Conservation (phyloP, 2,888 invertebrate genomes). For the Andrena camellia region DNA sequence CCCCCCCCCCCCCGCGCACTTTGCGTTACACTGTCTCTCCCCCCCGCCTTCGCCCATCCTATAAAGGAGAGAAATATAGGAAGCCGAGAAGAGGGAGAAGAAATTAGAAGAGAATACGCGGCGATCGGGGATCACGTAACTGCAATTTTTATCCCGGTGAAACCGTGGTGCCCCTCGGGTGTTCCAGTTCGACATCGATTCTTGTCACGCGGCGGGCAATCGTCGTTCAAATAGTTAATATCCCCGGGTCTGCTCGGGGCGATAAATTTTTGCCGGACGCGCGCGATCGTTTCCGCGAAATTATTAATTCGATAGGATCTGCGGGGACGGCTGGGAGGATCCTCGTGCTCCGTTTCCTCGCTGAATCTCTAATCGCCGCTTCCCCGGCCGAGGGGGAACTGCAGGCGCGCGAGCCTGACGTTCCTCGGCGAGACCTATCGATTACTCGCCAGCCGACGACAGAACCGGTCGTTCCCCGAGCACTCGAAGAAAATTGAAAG, state of each 20-base stretch:
- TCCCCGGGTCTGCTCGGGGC: constrained; percentile 6
- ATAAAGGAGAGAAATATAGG: no score
- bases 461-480: not conserved
- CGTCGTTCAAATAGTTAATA: constrained; percentile 40
- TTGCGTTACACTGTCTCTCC: no score
- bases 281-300: constrained; percentile 6
- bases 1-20: no score
- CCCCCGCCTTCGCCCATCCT: no score
- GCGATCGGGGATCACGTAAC: constrained; percentile 27
- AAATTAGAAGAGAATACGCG: constrained; percentile 17
- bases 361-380: constrained; percentile 9
- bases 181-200: constrained; percentile 33
- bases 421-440: constrained; percentile 1
- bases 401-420: not conserved
- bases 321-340: not conserved
- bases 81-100: not conserved
- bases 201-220: constrained; percentile 28
- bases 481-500: not conserved
- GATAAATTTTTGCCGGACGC: constrained; percentile 18
- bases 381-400: not conserved
- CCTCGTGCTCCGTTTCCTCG: constrained; percentile 3
- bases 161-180: constrained; percentile 5
- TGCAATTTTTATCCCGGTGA: constrained; percentile 26
- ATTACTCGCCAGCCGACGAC: constrained; percentile 2
- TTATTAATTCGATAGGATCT: constrained; percentile 24